Percentiles rank a stretch among this genome's conserved stretches.
Evolutionary conservation across 2,113 vertebrate species (phyloP).

Genomic region (Bufo bufo): DNA sequence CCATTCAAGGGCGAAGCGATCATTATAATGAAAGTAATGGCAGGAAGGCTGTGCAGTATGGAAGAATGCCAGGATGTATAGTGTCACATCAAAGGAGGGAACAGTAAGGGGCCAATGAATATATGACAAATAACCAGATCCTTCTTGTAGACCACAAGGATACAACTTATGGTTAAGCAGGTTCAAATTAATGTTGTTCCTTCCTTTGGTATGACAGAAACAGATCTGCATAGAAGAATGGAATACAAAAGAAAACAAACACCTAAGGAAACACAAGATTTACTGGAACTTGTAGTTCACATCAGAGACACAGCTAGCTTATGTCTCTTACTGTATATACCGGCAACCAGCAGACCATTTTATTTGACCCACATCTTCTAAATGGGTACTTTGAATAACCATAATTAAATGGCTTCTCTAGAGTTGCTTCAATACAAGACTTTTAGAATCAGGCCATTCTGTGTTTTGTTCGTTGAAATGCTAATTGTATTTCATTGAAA

Average conservation of each 20-base stretch:
- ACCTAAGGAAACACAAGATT: not conserved
- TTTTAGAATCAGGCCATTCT: not conserved
- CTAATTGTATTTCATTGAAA: not conserved
- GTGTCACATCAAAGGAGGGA: slow-evolving; percentile 31
- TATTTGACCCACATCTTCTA: not conserved
- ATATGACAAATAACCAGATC: not conserved
- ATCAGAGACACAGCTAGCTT: not conserved
- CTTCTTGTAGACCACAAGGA: not conserved
- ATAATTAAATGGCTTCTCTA: not conserved
- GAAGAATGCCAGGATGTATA: slow-evolving; percentile 45
- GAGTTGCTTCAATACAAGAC: not conserved
- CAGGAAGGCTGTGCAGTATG: slow-evolving; percentile 40
- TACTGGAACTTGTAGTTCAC: not conserved
- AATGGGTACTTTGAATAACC: not conserved
- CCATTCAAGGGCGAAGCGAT: slow-evolving; percentile 48
- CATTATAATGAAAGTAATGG: slow-evolving; percentile 43
- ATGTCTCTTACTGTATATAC: not conserved
- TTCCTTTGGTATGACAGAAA: not conserved
- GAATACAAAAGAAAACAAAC: not conserved
- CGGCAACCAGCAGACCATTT: not conserved
- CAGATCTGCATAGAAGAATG: not conserved
- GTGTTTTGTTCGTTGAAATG: not conserved
- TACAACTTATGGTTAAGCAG: not conserved
- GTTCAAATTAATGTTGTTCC: not conserved
- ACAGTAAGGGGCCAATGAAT: slow-evolving; percentile 3